phyloP scores from a whole-genome alignment of 2,113 vertebrate species.

The Aphelocoma coerulescens region DNA sequence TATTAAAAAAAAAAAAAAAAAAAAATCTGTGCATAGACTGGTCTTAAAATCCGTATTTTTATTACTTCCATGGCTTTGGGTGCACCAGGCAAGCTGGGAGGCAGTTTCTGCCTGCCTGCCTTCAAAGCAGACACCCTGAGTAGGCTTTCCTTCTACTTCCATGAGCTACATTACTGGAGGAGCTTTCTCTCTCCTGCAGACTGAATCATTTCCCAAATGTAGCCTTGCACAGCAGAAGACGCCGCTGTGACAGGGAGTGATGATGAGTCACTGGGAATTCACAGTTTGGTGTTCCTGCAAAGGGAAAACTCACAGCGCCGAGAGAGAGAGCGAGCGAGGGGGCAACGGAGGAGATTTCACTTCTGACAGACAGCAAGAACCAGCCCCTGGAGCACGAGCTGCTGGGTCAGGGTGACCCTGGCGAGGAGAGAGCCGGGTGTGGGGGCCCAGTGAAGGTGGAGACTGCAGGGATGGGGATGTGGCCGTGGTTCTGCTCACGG shows the following conservation, averaged over 20 bases:
- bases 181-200: conserved; percentile 48
- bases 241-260: conserved; percentile 48
- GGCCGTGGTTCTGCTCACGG: rapidly evolving
- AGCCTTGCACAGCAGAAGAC: conserved; percentile 50
- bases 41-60: background rate
- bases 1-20: background rate
- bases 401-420: background rate
- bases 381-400: background rate
- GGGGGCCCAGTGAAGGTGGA: rapidly evolving
- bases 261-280: conserved; percentile 63
- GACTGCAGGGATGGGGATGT: background rate
- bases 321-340: background rate
- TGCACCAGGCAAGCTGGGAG: background rate
- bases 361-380: background rate
- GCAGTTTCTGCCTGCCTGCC: background rate
- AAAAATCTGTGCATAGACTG: background rate
- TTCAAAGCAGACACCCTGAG: background rate
- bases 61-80: background rate
- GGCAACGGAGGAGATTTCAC: background rate
- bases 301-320: background rate
- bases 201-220: conserved; percentile 65
- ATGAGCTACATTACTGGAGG: conserved; percentile 32
- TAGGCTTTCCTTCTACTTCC: background rate
- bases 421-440: rapidly evolving
- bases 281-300: conserved; percentile 51